Percentiles rank a stretch among this genome's conserved stretches.
phyloP scores from a whole-genome alignment of 2,797 vertebrate species.

The Clarias fuscus region DNA sequence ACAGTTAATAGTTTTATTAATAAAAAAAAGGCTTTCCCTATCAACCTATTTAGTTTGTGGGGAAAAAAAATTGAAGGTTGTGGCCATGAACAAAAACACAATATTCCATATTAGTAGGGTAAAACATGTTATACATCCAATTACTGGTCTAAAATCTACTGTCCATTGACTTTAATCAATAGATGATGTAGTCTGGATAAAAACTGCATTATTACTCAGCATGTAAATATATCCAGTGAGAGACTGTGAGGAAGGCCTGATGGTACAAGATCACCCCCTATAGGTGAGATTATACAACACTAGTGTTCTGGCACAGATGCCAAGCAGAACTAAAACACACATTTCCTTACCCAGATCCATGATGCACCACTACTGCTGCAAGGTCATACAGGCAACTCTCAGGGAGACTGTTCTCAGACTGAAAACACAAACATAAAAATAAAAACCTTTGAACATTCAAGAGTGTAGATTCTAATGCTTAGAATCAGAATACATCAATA shows the following conservation, averaged over 20 bases:
- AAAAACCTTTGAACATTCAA: background rate
- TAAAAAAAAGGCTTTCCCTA: background rate
- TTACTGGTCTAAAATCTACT: background rate
- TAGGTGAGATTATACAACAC: constrained; percentile 16
- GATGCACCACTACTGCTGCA: constrained; percentile 94
- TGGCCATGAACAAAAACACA: background rate
- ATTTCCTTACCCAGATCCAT: constrained; percentile 93
- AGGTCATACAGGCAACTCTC: constrained; percentile 93
- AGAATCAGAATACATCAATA: background rate
- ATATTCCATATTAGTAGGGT: background rate
- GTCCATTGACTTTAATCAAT: background rate
- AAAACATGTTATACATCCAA: background rate
- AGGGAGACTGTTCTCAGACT: constrained; percentile 89
- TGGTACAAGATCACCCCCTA: constrained; percentile 44
- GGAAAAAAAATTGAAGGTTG: background rate
- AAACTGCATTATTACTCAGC: background rate
- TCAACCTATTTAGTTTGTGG: background rate
- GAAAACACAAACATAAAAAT: constrained; percentile 38
- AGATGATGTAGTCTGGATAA: background rate
- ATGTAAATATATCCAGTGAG: background rate
- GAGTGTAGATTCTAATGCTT: background rate
- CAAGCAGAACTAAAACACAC: background rate
- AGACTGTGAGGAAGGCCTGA: background rate
- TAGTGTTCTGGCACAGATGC: background rate
- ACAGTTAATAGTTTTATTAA: background rate